phyloP scores from a whole-genome alignment of 35 echinoderm and acorn worm species.

The Heliocidaris erythrogramma region DNA sequence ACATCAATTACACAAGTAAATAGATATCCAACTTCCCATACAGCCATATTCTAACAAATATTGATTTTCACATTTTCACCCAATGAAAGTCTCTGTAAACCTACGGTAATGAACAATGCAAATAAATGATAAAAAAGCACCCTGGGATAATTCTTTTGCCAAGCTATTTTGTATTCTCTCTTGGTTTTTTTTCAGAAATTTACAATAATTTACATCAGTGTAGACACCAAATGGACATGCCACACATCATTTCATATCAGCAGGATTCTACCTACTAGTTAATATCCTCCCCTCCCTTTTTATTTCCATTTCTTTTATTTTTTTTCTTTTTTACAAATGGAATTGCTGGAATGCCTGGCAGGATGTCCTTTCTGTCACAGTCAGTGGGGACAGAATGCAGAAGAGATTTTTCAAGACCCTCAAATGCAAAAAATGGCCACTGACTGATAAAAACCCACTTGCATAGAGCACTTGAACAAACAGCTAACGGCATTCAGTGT shows the following conservation, averaged over 20 bases:
- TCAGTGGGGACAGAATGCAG: neutral
- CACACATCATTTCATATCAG: neutral
- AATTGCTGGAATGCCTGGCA: conserved; percentile 46
- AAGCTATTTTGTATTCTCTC: neutral
- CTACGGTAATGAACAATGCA: neutral
- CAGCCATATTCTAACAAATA: neutral
- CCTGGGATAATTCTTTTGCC: neutral
- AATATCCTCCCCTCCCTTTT: neutral
- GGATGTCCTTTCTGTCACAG: conserved; percentile 24
- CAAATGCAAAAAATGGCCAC: neutral
- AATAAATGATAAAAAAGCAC: neutral
- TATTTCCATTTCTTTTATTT: neutral
- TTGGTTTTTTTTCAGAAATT: neutral
- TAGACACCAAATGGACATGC: neutral
- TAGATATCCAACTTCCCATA: neutral
- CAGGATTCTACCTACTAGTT: neutral
- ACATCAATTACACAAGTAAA: neutral
- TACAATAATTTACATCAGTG: conserved; percentile 11
- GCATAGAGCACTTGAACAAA: neutral
- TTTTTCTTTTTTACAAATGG: conserved; percentile 16
- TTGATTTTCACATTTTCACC: neutral
- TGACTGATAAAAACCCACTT: neutral
- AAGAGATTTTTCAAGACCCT: neutral
- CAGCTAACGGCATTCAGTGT: neutral
- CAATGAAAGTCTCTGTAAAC: neutral